phyloP scores from a whole-genome alignment of 2,113 vertebrate species.

The Equus quagga region DNA sequence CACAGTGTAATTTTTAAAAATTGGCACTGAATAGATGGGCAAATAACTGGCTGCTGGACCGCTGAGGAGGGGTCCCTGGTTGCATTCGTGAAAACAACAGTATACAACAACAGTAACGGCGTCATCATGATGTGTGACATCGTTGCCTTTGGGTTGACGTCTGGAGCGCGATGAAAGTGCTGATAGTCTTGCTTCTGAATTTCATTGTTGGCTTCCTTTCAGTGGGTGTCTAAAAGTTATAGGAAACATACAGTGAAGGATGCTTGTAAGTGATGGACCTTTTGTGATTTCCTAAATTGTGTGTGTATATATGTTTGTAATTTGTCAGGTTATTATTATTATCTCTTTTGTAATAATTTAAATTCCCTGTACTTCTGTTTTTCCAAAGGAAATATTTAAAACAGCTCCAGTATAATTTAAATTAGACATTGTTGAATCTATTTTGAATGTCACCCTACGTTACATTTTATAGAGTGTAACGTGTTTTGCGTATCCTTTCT shows the following conservation, averaged over 20 bases:
- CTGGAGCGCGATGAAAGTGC: not conserved
- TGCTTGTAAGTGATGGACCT: not conserved
- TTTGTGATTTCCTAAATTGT: slow-evolving; percentile 16
- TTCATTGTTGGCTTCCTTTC: slow-evolving; percentile 18
- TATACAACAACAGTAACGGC: not conserved
- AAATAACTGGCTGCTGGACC: slow-evolving; percentile 52
- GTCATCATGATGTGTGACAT: not conserved
- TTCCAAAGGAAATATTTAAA: slow-evolving; percentile 52
- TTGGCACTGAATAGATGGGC: slow-evolving; percentile 68
- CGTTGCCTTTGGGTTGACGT: not conserved
- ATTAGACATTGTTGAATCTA: slow-evolving; percentile 10
- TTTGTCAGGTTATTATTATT: not conserved
- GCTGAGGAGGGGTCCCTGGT: not conserved
- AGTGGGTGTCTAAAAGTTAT: not conserved
- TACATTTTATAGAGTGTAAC: not conserved
- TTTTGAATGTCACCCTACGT: slow-evolving; percentile 3
- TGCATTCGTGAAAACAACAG: not conserved
- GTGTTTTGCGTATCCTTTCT: not conserved
- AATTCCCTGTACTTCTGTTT: slow-evolving; percentile 17
- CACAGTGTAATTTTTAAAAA: slow-evolving; percentile 63
- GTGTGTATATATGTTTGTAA: not conserved
- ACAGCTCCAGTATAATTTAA: slow-evolving; percentile 42
- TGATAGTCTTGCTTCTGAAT: slow-evolving; percentile 6
- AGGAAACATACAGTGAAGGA: not conserved
- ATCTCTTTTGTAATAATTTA: not conserved